A percentile compares a stretch with the other conserved stretches of the same genome.
These are phyloP conservation scores for Palloptera scutellata DNA, from an alignment of 2,888 invertebrate genomes.

Conservation along the genomic window DNA sequence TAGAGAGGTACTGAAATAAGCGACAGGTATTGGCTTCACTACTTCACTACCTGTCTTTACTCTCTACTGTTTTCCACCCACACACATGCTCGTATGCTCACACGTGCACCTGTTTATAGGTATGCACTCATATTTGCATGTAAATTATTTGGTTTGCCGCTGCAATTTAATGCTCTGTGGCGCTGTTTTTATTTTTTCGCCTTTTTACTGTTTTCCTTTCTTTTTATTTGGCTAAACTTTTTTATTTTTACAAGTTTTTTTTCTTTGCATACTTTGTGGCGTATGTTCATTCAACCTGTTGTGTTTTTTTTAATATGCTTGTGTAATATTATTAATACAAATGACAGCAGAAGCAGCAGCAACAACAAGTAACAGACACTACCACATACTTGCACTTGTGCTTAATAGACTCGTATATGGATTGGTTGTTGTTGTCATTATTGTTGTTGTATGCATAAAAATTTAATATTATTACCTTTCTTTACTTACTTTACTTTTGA, in stretches of 20 bases:
- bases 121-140: constrained; percentile 3
- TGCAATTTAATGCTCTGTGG: constrained; percentile 12
- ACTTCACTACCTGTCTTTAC: background rate
- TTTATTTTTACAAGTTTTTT: background rate
- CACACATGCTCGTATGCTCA: background rate
- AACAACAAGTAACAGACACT: background rate
- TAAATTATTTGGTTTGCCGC: constrained; percentile 8
- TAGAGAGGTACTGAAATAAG: too few relatives aligned
- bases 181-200: background rate
- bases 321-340: constrained; percentile 7
- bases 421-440: background rate
- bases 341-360: background rate
- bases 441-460: background rate
- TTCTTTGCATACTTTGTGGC: constrained; percentile 13
- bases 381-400: background rate
- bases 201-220: too few relatives aligned
- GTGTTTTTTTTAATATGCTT: background rate
- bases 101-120: background rate
- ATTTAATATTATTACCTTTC: constrained; percentile 13
- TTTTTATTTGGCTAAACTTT: background rate
- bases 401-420: background rate
- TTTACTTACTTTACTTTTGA: too few relatives aligned
- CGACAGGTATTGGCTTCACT: too few relatives aligned
- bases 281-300: background rate
- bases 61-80: background rate